Percentiles rank a stretch among this genome's conserved stretches.
phyloP scores from a whole-genome alignment of 2,113 vertebrate species.

The Thalassarche chlororhynchos region DNA sequence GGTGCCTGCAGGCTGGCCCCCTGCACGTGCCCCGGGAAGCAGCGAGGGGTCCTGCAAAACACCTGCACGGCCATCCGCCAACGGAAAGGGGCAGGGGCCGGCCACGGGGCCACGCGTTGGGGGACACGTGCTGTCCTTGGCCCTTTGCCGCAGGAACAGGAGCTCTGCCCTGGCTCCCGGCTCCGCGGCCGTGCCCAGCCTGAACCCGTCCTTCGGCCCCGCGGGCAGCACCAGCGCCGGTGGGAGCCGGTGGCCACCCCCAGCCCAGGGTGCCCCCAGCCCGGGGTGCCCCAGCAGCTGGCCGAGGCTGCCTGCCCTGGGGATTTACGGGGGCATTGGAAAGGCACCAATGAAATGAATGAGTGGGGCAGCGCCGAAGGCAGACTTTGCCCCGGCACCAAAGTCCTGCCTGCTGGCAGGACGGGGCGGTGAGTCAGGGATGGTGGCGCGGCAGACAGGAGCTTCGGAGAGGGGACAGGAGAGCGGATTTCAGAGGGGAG shows the following conservation, averaged over 20 bases:
- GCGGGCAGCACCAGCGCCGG: rapidly evolving
- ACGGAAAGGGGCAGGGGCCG: neutral
- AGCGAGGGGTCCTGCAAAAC: neutral
- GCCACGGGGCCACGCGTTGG: rapidly evolving
- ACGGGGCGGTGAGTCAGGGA: rapidly evolving
- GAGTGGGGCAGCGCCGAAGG: neutral
- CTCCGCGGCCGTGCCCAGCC: rapidly evolving
- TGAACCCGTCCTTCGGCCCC: neutral
- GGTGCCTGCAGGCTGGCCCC: neutral
- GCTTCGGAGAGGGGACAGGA: rapidly evolving
- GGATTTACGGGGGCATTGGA: rapidly evolving
- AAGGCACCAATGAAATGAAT: neutral
- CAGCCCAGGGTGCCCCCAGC: neutral
- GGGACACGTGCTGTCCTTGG: neutral
- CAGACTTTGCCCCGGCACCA: neutral
- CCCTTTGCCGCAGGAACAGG: neutral
- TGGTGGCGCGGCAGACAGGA: neutral
- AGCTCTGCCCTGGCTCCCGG: neutral
- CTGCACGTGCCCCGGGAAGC: rapidly evolving
- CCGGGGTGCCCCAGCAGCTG: neutral
- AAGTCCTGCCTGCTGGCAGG: neutral
- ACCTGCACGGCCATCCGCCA: rapidly evolving
- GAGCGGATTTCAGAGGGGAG: rapidly evolving
- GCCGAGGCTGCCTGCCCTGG: neutral
- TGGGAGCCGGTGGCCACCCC: rapidly evolving